Evolutionary conservation across 2,797 vertebrate species (phyloP).

Genomic region (Muscicapa striata): DNA sequence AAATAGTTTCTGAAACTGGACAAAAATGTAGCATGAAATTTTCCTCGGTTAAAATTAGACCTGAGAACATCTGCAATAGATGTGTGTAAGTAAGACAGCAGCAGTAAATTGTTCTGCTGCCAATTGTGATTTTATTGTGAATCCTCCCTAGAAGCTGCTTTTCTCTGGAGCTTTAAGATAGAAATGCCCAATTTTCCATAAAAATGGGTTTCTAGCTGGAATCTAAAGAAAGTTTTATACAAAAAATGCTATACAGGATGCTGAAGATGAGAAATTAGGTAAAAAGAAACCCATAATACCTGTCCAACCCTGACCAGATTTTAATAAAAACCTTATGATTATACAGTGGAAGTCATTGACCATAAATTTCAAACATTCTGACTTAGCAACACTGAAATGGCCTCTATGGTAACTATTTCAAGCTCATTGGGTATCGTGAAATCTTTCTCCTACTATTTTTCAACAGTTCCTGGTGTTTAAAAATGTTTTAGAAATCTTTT

Average conservation of each 20-base stretch:
- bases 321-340: not conserved
- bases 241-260: not conserved
- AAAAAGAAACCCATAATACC: not conserved
- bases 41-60: not conserved
- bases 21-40: not conserved
- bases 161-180: not conserved
- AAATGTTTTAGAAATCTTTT: not conserved
- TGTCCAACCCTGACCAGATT: not conserved
- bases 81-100: not conserved
- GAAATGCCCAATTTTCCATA: not conserved
- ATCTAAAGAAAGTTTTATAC: not conserved
- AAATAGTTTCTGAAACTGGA: not conserved
- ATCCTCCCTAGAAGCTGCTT: not conserved
- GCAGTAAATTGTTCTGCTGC: not conserved
- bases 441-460: not conserved
- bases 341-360: not conserved
- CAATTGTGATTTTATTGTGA: not conserved
- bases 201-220: not conserved
- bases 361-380: not conserved
- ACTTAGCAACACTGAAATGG: not conserved
- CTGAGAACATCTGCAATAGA: not conserved
- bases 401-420: not conserved
- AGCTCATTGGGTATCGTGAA: not conserved
- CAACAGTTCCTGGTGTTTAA: not conserved
- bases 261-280: not conserved